phyloP scores from a whole-genome alignment of 1,140 invertebrate genomes.

The Microplitis demolitor region DNA sequence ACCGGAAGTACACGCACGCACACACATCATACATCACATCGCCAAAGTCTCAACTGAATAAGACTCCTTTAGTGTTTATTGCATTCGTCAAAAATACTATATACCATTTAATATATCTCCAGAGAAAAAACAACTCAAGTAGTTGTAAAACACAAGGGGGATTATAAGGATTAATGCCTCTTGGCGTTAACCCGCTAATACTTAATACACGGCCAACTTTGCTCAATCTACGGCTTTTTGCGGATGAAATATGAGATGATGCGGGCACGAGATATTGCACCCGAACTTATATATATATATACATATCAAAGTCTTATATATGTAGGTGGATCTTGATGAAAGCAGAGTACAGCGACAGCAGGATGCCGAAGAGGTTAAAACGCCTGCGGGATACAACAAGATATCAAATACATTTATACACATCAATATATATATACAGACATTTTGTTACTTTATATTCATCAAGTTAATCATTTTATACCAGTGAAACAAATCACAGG shows the following conservation, averaged over 20 bases:
- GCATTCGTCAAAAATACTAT: too few species aligned
- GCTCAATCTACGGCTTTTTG: not conserved
- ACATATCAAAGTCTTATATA: not conserved
- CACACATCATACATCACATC: too few species aligned
- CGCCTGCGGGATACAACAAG: too few species aligned
- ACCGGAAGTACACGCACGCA: not conserved
- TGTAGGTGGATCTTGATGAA: slow-evolving; percentile 6
- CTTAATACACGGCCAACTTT: not conserved
- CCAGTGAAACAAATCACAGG: slow-evolving; percentile 25
- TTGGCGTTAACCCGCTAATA: not conserved
- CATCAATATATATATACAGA: too few species aligned
- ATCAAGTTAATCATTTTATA: slow-evolving; percentile 1
- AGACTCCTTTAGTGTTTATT: too few species aligned
- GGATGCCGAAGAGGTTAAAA: not conserved
- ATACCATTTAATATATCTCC: too few species aligned
- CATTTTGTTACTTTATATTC: too few species aligned
- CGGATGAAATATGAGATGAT: slow-evolving; percentile 19
- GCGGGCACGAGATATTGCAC: slow-evolving; percentile 17
- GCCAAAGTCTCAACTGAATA: too few species aligned
- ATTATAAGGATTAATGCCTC: not conserved
- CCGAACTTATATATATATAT: not conserved
- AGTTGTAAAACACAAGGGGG: not conserved
- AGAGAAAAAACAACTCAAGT: not conserved
- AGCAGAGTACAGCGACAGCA: slow-evolving; percentile 1
- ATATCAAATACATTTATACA: too few species aligned